Evolutionary conservation across 2,888 invertebrate genomes (phyloP).

Genomic region (Pollenia angustigena): DNA sequence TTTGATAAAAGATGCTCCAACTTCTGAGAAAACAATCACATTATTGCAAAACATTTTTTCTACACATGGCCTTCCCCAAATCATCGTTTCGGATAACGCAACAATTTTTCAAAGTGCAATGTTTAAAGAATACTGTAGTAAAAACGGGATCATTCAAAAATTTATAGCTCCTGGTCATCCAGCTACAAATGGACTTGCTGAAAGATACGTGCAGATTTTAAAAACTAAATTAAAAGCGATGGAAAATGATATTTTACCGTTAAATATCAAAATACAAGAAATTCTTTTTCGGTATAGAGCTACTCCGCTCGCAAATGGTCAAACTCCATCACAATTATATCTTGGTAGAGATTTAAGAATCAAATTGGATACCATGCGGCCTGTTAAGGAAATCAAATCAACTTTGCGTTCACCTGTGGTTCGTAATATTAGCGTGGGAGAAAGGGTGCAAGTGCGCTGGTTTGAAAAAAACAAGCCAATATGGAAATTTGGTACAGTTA

Average conservation of each 20-base stretch:
- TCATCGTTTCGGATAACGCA: too few species aligned
- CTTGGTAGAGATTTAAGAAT: conserved; percentile 41
- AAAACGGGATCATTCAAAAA: too few species aligned
- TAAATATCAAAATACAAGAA: conserved; percentile 18
- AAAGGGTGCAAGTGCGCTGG: conserved; percentile 37
- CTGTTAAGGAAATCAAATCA: conserved; percentile 12
- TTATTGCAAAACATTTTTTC: too few species aligned
- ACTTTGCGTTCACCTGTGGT: not conserved
- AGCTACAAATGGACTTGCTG: too few species aligned
- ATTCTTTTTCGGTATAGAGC: conserved; percentile 31
- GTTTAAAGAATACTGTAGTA: too few species aligned
- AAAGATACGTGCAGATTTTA: too few species aligned
- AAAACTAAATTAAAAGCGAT: conserved; percentile 42
- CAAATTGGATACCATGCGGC: conserved; percentile 49
- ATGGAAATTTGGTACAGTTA: conserved; percentile 32
- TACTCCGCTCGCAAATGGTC: conserved; percentile 48
- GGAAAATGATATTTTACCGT: conserved; percentile 82
- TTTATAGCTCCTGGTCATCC: too few species aligned
- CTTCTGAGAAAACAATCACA: too few species aligned
- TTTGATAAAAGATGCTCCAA: too few species aligned
- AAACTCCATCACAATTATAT: conserved; percentile 58
- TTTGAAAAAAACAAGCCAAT: conserved; percentile 21
- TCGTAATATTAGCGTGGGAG: conserved; percentile 21
- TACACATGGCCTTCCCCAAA: too few species aligned
- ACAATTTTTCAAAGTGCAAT: too few species aligned